Conservation (phyloP, 2,888 invertebrate genomes). For the Campoletis raptor region DNA sequence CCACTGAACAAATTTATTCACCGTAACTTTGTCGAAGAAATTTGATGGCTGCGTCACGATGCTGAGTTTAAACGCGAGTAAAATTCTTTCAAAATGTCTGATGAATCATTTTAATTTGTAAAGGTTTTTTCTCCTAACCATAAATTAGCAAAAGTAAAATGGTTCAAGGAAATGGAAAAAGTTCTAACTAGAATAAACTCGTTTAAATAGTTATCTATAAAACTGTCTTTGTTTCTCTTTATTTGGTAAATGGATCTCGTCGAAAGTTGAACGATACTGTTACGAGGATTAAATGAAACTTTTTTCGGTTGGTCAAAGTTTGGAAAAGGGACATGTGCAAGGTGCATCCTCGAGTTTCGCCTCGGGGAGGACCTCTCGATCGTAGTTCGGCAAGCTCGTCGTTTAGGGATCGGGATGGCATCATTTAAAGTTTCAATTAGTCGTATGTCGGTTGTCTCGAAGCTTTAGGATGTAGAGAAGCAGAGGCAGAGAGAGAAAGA, state of each 20-base stretch:
- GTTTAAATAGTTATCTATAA: background rate
- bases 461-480: slow-evolving; percentile 8
- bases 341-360: slow-evolving; percentile 13
- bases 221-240: background rate
- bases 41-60: background rate
- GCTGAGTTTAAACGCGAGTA: background rate
- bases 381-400: slow-evolving; percentile 41
- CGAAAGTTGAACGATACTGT: slow-evolving; percentile 5
- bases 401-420: slow-evolving; percentile 36
- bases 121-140: background rate
- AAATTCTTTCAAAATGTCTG: background rate
- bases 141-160: background rate
- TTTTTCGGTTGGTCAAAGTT: background rate
- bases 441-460: slow-evolving; percentile 16
- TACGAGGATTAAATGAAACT: slow-evolving; percentile 11
- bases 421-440: slow-evolving; percentile 66
- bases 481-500: background rate
- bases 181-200: background rate
- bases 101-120: background rate
- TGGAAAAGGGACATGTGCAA: background rate
- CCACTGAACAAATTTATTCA: background rate
- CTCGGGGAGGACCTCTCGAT: slow-evolving; percentile 30
- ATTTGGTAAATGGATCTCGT: slow-evolving; percentile 8
- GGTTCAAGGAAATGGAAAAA: background rate
- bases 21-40: background rate